These are phyloP conservation scores for Microcebus tavaratra DNA, from an alignment of 2,113 vertebrate species.

Conservation along the genomic window DNA sequence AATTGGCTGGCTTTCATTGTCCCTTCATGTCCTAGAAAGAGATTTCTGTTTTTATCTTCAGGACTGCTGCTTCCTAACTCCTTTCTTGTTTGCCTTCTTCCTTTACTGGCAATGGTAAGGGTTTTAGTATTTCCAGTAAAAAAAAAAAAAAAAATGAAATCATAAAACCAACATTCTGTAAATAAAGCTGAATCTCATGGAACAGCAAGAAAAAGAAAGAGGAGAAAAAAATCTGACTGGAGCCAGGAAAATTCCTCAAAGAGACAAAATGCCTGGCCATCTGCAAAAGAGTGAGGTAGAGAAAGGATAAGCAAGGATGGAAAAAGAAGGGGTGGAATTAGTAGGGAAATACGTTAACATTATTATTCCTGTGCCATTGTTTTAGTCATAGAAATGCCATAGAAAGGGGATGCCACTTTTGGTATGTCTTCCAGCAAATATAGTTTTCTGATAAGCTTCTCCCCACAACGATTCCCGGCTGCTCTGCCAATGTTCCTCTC, in stretches of 20 bases:
- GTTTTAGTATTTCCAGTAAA: constrained; percentile 12
- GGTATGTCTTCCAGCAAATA: not conserved
- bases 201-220: constrained; percentile 46
- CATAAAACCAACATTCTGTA: constrained; percentile 71
- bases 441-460: not conserved
- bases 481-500: not conserved
- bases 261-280: constrained; percentile 16
- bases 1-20: not conserved
- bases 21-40: constrained; percentile 24
- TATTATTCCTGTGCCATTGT: not conserved
- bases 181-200: constrained; percentile 58
- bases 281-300: not conserved
- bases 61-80: not conserved
- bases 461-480: not conserved
- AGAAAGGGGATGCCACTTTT: not conserved
- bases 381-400: not conserved
- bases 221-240: not conserved
- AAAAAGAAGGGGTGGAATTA: not conserved
- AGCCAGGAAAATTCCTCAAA: constrained; percentile 69
- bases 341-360: not conserved
- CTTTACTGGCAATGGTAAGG: constrained; percentile 65
- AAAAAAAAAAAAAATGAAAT: constrained; percentile 53
- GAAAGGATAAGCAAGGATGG: not conserved
- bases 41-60: constrained; percentile 57
- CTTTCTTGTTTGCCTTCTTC: constrained; percentile 18